phyloP scores from a whole-genome alignment of 2,888 invertebrate species.

The Lasiommata megera region DNA sequence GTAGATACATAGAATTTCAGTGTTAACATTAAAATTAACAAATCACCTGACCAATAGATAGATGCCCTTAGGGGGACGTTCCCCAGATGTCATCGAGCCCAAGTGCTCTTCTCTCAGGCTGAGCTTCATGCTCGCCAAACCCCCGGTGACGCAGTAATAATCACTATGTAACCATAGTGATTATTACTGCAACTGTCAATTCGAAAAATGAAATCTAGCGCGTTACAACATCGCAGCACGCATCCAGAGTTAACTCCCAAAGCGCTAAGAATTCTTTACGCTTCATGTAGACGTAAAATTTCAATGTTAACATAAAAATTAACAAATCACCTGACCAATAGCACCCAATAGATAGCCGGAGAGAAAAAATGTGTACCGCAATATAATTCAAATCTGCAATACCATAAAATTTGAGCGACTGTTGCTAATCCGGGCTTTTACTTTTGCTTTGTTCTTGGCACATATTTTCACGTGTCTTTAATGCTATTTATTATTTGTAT shows the following conservation, averaged over 20 bases:
- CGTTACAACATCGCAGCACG: slow-evolving; percentile 3
- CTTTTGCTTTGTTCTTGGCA: slow-evolving; percentile 21
- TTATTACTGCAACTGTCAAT: no score
- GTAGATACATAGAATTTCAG: slow-evolving; percentile 20
- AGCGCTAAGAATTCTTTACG: slow-evolving; percentile 24
- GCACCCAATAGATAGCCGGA: no score
- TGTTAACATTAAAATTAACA: slow-evolving; percentile 27
- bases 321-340: slow-evolving; percentile 27
- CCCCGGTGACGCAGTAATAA: no score
- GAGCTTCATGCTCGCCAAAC: no score
- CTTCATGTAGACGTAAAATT: slow-evolving; percentile 22
- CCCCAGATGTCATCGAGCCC: no score
- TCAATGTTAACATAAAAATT: slow-evolving; percentile 24
- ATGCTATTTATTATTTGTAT: no score
- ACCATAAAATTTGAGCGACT: slow-evolving; percentile 29
- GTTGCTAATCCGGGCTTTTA: slow-evolving; percentile 29
- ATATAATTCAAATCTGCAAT: slow-evolving; percentile 18
- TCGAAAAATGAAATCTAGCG: no score
- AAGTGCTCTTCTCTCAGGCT: no score
- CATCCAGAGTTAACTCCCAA: slow-evolving; percentile 27
- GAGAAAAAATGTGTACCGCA: slow-evolving; percentile 19
- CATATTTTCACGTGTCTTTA: slow-evolving; percentile 1
- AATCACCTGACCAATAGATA: slow-evolving; percentile 26
- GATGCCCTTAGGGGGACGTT: no score
- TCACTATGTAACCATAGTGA: no score